Base-by-base conservation (phyloP, 2,113 vertebrate species). In the Clarias batrachus region DNA sequence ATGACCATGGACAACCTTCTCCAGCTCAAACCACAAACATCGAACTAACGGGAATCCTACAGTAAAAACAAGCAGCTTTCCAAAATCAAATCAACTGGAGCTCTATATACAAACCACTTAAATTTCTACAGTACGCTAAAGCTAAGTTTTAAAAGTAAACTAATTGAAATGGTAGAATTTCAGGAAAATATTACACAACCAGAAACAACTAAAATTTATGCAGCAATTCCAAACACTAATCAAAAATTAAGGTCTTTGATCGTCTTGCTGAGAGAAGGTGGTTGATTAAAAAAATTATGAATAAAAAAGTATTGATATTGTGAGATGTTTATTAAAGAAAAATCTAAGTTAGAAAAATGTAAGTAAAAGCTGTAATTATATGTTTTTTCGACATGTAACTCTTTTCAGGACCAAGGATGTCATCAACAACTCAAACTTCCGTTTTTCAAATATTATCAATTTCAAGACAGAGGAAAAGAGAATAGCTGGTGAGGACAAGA, bases 21-120 rank as follows among this genome's bases (percentile, higher is more conserved):
- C 70, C 70, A 74, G 56, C 83, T 66, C 68, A 17, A 41, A 84
- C 83, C 83, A 60, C 83, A 84, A 83, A 83, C 70, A 73, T 83
- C 30, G 21, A 83, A 33, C 82, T 62, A 73, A 74, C 68, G 70
- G 66, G 83, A 84, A 84, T 73, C 10, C 54, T 8, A 74, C 68
- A 84, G 83, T 41, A 73, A 84, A 74, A 84, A 73, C 56, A 74
- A 84, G 30, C 66, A 23, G 83, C 57, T 59, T 33, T 84, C 68
- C 66, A 71, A 52, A 59, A 57, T 59, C 65, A 66, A 54, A 56
- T 66, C 41, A 57, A 68, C 48, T 33, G 52, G 27, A 70, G 82
- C 17, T 57, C 25, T 52, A 37, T 54, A 71, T 37, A 70, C 52
- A 73, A 37, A 84, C 19, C 66, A 25, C 3, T 37, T 73, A 21